A percentile compares a stretch with the other conserved stretches of the same genome.
phyloP scores from a whole-genome alignment of 1,140 invertebrate genomes.

The Philopotamus ludificatus region DNA sequence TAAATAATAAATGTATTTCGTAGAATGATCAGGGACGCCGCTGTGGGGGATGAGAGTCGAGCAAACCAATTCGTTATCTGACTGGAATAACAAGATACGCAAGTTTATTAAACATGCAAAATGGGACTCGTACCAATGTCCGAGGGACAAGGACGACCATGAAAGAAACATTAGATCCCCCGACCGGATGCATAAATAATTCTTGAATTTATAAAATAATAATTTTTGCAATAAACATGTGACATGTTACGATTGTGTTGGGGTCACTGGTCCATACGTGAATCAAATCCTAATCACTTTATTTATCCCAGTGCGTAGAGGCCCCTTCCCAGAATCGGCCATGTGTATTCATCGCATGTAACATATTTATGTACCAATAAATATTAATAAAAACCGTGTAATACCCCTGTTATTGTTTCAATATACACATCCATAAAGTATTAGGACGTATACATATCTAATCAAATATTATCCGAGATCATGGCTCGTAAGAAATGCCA shows the following conservation, averaged over 20 bases:
- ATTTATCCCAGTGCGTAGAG: no score
- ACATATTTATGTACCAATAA: not conserved
- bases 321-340: no score
- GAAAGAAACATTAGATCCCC: conserved; percentile 27
- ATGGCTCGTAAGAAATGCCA: no score
- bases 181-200: not conserved
- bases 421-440: no score
- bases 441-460: no score
- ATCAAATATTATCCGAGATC: no score
- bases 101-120: conserved; percentile 41
- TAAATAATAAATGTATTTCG: no score
- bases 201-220: no score
- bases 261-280: conserved; percentile 19
- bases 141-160: conserved; percentile 2
- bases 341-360: no score
- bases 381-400: not conserved
- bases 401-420: no score
- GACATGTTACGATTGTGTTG: conserved; percentile 16
- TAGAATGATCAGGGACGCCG: not conserved
- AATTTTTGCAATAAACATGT: no score
- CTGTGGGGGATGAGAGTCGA: conserved; percentile 16
- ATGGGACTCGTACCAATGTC: conserved; percentile 36
- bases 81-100: conserved; percentile 41
- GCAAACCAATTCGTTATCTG: conserved; percentile 41
- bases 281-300: conserved; percentile 28